Evolutionary conservation across 2,888 invertebrate species (phyloP), one percentile per base, ranked within the genome.

Genomic region (Ernsta delagoae): DNA sequence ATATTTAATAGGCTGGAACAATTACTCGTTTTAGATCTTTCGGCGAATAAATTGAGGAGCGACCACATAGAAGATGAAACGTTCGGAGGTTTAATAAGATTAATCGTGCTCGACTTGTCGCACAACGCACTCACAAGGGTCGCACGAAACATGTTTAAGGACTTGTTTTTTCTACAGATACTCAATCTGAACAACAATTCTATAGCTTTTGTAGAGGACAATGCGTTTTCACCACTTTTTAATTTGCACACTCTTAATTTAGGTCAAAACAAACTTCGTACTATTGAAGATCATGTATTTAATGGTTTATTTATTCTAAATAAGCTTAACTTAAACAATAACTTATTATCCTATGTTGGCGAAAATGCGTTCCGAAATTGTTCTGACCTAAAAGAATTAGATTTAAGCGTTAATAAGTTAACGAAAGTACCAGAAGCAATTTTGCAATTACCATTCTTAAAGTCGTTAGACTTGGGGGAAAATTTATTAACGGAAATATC

Each of bases 391-490:
- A 97, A 98, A 89, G 98, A 98, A 84, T 93, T 98, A 76, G 98
- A 98, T 89, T 91, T 98, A 75, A 97, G 97, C 88, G 97, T 97
- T 56, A 98, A 98, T 91, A 96, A 96, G 79, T 93, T 98, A 76
- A 94, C 94, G 65, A 95, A 96, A 79, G 96, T 98, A 73, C 98
- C 98, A n/a, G 96, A 96, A 83, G 97, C 97, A 2, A 94, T 98
- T 77, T 95, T 95, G 83, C 97, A 97, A 83, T 93, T 98, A 77
- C 95, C 96, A 74, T 97, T 97, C 85, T 93, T 99, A 81, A 97
- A 97, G 90, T 97, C 97, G 8, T 93, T 99, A 73, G 98, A 98
- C 88, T 94, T 99, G 83, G 98, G 98, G 66, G 98, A 98, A 88
- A 99, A 99, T 92, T 96, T 96, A 85, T 96, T 99, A 77, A 95